phyloP scores from a whole-genome alignment of 2,888 invertebrate species.

The Caenorhabditis drosophilae region DNA sequence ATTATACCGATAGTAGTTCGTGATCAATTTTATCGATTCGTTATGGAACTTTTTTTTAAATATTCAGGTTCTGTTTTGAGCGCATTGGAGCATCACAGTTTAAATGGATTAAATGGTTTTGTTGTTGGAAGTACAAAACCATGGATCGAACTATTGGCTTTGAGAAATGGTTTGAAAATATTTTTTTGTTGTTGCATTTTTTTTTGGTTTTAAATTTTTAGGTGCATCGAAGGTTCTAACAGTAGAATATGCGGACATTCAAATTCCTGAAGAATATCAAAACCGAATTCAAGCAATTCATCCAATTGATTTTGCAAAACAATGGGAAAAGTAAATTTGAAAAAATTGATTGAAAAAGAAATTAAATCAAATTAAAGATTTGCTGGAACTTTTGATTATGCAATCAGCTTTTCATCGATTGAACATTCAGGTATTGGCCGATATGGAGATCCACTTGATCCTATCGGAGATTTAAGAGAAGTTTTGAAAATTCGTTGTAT shows the following conservation, averaged over 20 bases:
- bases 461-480: conserved; percentile 41
- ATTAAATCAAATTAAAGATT: too few species aligned
- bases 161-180: too few species aligned
- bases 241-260: conserved; percentile 32
- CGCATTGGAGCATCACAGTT: conserved; percentile 18
- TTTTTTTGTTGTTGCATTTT: too few species aligned
- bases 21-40: too few species aligned
- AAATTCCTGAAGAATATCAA: conserved; percentile 12
- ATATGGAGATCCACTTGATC: conserved; percentile 42
- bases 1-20: too few species aligned
- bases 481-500: conserved; percentile 31
- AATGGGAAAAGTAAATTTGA: conserved; percentile 22
- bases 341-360: too few species aligned
- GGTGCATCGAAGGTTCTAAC: conserved; percentile 24
- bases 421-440: conserved; percentile 43
- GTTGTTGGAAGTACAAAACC: conserved; percentile 39
- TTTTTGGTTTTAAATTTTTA: too few species aligned
- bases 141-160: conserved; percentile 41
- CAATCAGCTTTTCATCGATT: conserved; percentile 39
- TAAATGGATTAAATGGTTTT: conserved; percentile 17
- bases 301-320: conserved; percentile 24
- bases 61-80: conserved; percentile 25
- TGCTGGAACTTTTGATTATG: conserved; percentile 31
- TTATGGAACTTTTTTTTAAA: too few species aligned
- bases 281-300: conserved; percentile 24